Evolutionary conservation across 2,797 vertebrate species (phyloP).

Genomic region (Urosaurus nigricauda): DNA sequence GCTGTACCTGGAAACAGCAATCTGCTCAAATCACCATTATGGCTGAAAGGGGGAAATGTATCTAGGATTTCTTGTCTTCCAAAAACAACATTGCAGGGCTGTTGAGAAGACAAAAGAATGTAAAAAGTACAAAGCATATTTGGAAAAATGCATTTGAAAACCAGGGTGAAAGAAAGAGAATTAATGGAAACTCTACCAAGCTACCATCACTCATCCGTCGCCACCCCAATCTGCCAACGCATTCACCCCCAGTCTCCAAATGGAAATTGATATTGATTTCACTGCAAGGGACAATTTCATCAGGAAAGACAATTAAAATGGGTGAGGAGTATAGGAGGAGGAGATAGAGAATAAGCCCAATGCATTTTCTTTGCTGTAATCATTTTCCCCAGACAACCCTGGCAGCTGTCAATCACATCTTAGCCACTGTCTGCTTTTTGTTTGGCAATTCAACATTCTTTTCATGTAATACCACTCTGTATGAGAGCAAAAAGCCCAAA

Average conservation of each 20-base stretch:
- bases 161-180: background rate
- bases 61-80: background rate
- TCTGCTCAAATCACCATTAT: background rate
- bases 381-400: background rate
- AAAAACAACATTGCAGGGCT: background rate
- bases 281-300: background rate
- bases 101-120: constrained; percentile 1
- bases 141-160: background rate
- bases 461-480: fast-evolving
- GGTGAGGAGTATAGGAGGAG: background rate
- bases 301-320: background rate
- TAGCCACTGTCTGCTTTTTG: fast-evolving
- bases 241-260: background rate
- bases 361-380: fast-evolving
- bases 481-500: background rate
- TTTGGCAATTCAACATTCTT: background rate
- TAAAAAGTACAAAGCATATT: background rate
- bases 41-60: background rate
- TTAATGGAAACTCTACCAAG: background rate
- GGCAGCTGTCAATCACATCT: constrained; percentile 4
- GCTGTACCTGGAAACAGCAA: background rate
- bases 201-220: background rate
- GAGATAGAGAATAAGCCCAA: background rate
- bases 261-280: background rate
- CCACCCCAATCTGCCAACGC: background rate